A percentile compares a stretch with the other conserved stretches of the same genome.
phyloP scores from a whole-genome alignment of 1,140 invertebrate species.

The Oreohelix idahoensis region DNA sequence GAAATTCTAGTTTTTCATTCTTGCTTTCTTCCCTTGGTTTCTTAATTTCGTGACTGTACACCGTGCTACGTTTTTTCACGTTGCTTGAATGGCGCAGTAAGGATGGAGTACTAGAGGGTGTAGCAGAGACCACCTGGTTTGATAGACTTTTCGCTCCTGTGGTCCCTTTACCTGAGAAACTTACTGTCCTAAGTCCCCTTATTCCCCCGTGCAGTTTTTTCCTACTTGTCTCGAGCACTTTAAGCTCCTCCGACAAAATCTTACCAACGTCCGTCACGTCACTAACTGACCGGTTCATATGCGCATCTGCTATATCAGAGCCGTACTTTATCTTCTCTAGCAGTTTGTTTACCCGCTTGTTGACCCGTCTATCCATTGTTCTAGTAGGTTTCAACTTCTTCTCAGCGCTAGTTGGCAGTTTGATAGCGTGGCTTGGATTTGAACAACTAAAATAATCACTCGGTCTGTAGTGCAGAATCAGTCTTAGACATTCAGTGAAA shows the following conservation, averaged over 20 bases:
- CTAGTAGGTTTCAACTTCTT: not conserved
- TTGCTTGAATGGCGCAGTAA: no score
- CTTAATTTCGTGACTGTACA: not conserved
- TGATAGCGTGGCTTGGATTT: not conserved
- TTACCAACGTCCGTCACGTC: not conserved
- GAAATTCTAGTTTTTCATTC: no score
- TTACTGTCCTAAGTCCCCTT: not conserved
- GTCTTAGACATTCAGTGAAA: not conserved
- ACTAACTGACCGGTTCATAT: not conserved
- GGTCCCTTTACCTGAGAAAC: not conserved
- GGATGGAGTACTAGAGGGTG: no score
- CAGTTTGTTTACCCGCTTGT: not conserved
- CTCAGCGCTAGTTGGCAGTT: not conserved
- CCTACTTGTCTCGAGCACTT: not conserved
- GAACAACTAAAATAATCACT: not conserved
- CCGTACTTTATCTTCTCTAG: not conserved
- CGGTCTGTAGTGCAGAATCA: conserved; percentile 16
- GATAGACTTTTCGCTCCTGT: not conserved
- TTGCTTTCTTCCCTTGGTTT: not conserved
- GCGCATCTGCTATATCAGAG: not conserved
- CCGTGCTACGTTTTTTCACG: no score
- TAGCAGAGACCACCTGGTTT: no score
- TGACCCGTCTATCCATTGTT: not conserved
- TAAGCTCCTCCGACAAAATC: not conserved
- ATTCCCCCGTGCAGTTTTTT: not conserved